phyloP scores from a whole-genome alignment of 2,113 vertebrate genomes.

The Cervus canadensis region DNA sequence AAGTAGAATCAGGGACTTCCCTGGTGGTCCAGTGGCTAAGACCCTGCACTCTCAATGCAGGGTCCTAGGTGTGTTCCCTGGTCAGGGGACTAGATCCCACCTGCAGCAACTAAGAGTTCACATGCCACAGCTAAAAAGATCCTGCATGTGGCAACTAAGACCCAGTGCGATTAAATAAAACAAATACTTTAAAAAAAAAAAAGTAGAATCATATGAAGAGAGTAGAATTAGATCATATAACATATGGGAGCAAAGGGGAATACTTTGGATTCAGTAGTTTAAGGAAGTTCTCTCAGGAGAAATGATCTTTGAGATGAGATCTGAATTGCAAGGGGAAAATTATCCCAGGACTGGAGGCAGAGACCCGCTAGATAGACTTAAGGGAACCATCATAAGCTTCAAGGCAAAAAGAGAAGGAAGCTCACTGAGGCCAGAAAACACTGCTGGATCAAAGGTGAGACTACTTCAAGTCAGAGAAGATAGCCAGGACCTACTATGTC shows the following conservation, averaged over 20 bases:
- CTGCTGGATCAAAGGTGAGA: neutral
- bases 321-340: neutral
- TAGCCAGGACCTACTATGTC: neutral
- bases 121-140: neutral
- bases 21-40: neutral
- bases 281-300: neutral
- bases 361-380: neutral
- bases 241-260: neutral
- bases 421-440: neutral
- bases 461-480: neutral
- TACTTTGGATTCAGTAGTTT: neutral
- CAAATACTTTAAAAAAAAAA: neutral
- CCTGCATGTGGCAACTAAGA: neutral
- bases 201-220: neutral
- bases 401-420: neutral
- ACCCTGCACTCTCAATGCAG: neutral
- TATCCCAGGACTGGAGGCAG: neutral
- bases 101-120: neutral
- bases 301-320: neutral
- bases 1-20: neutral
- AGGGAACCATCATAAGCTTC: neutral
- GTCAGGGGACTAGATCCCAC: neutral
- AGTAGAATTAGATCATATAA: neutral
- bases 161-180: neutral
- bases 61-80: neutral